Conservation (phyloP, 2,113 vertebrate species). For the Aviceda subcristata region DNA sequence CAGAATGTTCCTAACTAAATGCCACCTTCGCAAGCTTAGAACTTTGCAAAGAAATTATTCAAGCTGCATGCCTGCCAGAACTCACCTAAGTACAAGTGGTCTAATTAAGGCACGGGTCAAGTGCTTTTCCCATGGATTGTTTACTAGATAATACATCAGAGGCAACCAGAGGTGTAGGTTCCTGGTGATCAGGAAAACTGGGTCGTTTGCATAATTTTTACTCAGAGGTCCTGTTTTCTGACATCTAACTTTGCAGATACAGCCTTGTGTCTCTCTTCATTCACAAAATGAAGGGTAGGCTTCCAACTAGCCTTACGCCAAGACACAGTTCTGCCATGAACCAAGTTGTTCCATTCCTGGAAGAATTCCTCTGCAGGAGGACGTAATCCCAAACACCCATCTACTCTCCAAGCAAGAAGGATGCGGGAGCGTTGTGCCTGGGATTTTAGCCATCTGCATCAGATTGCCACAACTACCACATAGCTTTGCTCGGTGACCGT, state of each 20-base stretch:
- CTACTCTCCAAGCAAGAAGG: not conserved
- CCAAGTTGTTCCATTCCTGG: not conserved
- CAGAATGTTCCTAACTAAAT: not conserved
- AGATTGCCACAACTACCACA: not conserved
- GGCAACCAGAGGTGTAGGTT: not conserved
- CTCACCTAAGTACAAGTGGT: not conserved
- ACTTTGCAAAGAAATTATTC: not conserved
- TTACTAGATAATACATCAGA: not conserved
- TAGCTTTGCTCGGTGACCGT: not conserved
- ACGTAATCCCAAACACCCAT: not conserved
- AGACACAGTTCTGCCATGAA: not conserved
- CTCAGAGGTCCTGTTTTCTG: not conserved
- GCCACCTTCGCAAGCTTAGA: not conserved
- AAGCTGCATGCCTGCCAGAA: not conserved
- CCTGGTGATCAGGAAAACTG: not conserved
- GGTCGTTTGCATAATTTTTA: not conserved
- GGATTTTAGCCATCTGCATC: not conserved
- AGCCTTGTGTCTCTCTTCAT: not conserved
- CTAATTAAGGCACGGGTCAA: not conserved
- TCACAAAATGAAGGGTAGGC: not conserved
- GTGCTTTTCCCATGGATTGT: not conserved
- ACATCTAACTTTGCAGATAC: not conserved
- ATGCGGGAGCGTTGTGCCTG: accelerated
- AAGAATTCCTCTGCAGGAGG: not conserved
- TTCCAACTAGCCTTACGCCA: not conserved